Evolutionary conservation across 2,888 invertebrate genomes (phyloP).

Genomic region (Muschampia plurimacula): DNA sequence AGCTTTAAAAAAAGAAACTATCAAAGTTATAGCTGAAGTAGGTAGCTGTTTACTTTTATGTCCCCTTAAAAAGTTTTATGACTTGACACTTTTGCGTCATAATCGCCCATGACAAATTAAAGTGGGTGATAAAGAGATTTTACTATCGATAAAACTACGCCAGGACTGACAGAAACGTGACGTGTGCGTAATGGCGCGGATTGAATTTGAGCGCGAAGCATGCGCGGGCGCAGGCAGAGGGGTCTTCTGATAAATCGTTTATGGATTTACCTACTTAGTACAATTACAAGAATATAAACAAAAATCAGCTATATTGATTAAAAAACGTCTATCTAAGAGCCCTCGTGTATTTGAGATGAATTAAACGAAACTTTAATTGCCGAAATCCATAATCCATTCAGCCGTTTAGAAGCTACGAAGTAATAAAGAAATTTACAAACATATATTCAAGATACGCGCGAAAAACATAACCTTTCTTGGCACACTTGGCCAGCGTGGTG

Average conservation of each 20-base stretch:
- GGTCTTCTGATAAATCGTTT: background rate
- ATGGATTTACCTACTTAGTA: background rate
- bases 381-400: too few species aligned
- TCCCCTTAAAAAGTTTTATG: background rate
- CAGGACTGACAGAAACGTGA: slow-evolving; percentile 59
- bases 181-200: slow-evolving; percentile 55
- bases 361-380: background rate
- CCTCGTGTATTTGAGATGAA: background rate
- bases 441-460: too few species aligned
- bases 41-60: background rate
- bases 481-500: too few species aligned
- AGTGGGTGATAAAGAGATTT: slow-evolving; percentile 29
- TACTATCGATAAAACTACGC: slow-evolving; percentile 26
- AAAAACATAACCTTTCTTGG: too few species aligned
- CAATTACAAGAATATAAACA: background rate
- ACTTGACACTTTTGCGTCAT: background rate
- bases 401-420: too few species aligned
- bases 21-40: too few species aligned
- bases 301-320: too few species aligned
- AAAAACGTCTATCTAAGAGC: too few species aligned
- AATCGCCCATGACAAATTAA: slow-evolving; percentile 14
- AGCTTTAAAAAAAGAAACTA: background rate
- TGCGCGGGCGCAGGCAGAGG: background rate
- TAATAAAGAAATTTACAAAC: too few species aligned
- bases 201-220: slow-evolving; percentile 55